These are phyloP conservation scores for Spilarctia lutea DNA, from an alignment of 2,888 invertebrate species.

Conservation along the genomic window DNA sequence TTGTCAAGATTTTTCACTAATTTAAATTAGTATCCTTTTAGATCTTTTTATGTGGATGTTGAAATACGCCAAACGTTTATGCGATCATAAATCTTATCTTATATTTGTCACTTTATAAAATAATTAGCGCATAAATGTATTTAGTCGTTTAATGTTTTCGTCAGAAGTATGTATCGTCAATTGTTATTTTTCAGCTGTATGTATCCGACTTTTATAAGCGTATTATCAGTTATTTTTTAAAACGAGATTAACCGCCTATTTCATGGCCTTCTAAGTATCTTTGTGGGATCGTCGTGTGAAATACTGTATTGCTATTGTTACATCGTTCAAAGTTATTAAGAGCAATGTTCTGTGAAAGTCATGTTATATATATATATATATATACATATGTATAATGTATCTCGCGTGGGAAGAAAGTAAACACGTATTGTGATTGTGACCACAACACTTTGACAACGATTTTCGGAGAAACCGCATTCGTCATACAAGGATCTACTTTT, in stretches of 20 bases:
- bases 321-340: constrained; percentile 59
- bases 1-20: background rate
- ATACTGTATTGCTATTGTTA: constrained; percentile 48
- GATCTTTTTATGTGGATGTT: background rate
- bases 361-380: constrained; percentile 47
- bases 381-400: constrained; percentile 48
- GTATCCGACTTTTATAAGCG: no score
- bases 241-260: constrained; percentile 16
- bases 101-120: background rate
- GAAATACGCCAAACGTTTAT: background rate
- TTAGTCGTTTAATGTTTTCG: no score
- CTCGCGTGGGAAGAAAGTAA: constrained; percentile 42
- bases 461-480: constrained; percentile 13
- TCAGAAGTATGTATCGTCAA: no score
- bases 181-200: no score
- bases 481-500: constrained; percentile 10
- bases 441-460: constrained; percentile 17
- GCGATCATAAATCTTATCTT: background rate
- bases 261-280: constrained; percentile 29
- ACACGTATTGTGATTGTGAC: constrained; percentile 13
- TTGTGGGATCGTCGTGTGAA: constrained; percentile 61
- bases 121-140: background rate
- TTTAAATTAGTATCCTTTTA: constrained; percentile 2
- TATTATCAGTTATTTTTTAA: no score
- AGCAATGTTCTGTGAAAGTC: constrained; percentile 65